Evolutionary conservation across 2,888 invertebrate genomes (phyloP), one percentile per base, ranked within the genome.

Genomic region (Choristoneura rosaceana): DNA sequence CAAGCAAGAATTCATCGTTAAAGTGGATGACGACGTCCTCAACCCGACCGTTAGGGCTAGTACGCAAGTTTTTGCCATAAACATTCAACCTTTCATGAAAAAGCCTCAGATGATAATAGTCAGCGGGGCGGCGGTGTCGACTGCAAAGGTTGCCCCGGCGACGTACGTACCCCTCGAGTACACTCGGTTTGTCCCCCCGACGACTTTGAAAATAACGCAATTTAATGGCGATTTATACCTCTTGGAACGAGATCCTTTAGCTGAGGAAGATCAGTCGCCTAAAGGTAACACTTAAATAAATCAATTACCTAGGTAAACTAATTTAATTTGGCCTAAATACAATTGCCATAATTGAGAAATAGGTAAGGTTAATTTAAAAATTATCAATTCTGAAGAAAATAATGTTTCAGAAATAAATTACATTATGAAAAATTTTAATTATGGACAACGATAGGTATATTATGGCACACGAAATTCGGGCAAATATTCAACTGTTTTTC

Each of bases 1-100:
- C 2, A 86, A 90, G 60, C 84, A 83, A 71, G 90, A 92, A 76
- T 94, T 94, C 74, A 81, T 94, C 75, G 92, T 94, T n/a, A 90
- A 93, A 82, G 89, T 94, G 75, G 87, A 92, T 71, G 94, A 94
- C 74, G 94, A 94, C 47, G 91, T 91, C 43, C 58, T 87, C 55
- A 63, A 25, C 38, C 67, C 62, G 3, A 76, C 87, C 63, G 9
- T 52, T 17, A 83, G 87, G 47, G 69, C 83, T 12, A 82, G 73
- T 17, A 71, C 81, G 12, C 85, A 85, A 77, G 77, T 93, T 38
- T 80, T 87, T 55, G 93, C 90, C 64, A 81, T 93, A 14, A 92
- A 93, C 74, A 91, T 93, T 76, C 83, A 86, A 71, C 83, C 88
- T 3, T 52, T 77, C 15, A 83, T 84, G 15, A 85, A 83, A 73